phyloP scores from a whole-genome alignment of 2,888 invertebrate species.

The Yponomeuta evonymella region DNA sequence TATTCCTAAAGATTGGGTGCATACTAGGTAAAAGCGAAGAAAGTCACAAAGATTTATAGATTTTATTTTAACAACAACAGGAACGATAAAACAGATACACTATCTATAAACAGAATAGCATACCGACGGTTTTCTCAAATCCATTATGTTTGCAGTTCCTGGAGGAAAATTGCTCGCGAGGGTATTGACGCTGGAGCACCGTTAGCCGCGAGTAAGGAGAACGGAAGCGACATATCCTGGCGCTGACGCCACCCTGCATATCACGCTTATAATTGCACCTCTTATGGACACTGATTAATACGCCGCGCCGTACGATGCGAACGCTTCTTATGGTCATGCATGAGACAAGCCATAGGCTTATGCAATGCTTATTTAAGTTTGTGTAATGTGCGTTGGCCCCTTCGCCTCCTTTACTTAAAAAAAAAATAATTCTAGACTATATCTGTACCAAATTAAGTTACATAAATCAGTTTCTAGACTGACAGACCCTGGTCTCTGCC shows the following conservation, averaged over 20 bases:
- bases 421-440: too few relatives aligned
- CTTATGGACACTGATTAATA: slow-evolving; percentile 13
- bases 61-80: background rate
- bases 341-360: too few relatives aligned
- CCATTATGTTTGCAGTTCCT: slow-evolving; percentile 31
- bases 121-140: slow-evolving; percentile 21
- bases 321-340: background rate
- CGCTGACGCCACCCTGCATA: slow-evolving; percentile 39
- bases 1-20: background rate
- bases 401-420: too few relatives aligned
- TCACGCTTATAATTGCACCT: slow-evolving; percentile 39
- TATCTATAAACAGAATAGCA: background rate
- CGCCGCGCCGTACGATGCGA: background rate
- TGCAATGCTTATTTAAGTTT: background rate
- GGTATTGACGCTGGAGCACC: slow-evolving; percentile 39
- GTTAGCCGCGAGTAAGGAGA: slow-evolving; percentile 48
- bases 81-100: background rate
- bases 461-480: too few relatives aligned
- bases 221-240: slow-evolving; percentile 69
- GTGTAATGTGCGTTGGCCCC: background rate
- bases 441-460: too few relatives aligned
- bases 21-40: background rate
- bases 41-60: background rate
- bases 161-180: slow-evolving; percentile 29
- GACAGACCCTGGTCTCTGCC: too few relatives aligned